Evolutionary conservation across 2,113 vertebrate genomes (phyloP), one percentile per base, ranked within the genome.

Genomic region (Sclerurus mexicanus): DNA sequence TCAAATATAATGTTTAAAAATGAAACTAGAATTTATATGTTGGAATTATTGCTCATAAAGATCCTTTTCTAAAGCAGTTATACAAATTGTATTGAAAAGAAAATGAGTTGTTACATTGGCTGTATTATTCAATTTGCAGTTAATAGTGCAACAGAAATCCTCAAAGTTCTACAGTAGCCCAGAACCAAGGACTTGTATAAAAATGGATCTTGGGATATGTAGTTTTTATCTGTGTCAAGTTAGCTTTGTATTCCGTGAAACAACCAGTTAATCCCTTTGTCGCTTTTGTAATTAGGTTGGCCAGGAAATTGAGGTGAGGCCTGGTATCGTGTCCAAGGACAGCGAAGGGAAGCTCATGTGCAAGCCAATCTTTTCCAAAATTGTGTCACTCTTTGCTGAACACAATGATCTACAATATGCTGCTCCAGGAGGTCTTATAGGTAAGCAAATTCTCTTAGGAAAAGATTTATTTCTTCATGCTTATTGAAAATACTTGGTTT

Each of bases 341-440:
- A 99, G 99, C 42, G 99, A 99, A 95, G 99, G 99, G 84, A 99
- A 99, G 94, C 99, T 99, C 67, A 99, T 99, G 99, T 99, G 99
- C 97, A 99, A 99, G 95, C 99, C 99, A 82, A 99, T 99, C 92
- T 99, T 99, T 97, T 99, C 99, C 94, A 99, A 99, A 98, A 99
- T 99, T 52, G 99, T 99, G 28, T 99, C 99, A 25, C 98, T 99
- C 91, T 99, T 99, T 76, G 99, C 99, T 0, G 99, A 99, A 82
- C 99, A 99, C 98, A 99, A 99, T 33, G 99, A 99, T 97, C 98
- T 99, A 89, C 99, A 99, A 64, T 99, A 99, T 81, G 99, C 99
- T 79, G 99, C 99, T 37, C 99, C 99, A 4, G 99, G 99, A 81
- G 99, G 99, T 94, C 99, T 99, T 59, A 99, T 99, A 82, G 99